Evolutionary conservation across 1,140 invertebrate genomes (phyloP).

Genomic region (Octopus sinensis): DNA sequence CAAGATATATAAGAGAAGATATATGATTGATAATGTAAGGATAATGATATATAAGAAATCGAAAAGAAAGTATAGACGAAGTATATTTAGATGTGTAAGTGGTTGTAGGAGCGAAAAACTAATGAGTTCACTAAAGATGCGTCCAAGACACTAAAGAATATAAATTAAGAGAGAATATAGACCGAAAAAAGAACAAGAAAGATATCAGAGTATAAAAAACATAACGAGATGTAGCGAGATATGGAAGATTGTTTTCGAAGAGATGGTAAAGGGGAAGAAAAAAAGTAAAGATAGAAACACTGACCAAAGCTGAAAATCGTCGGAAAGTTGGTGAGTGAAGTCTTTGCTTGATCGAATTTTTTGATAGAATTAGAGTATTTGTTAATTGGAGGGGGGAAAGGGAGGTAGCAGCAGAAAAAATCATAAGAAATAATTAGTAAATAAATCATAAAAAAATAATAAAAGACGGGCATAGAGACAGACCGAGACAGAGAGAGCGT

Average conservation of each 20-base stretch:
- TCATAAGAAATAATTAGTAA: conserved; percentile 1
- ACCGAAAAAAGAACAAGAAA: background rate
- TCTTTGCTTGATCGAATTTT: no score
- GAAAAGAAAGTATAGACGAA: background rate
- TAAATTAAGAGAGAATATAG: background rate
- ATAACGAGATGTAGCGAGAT: conserved; percentile 2
- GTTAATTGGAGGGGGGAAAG: background rate
- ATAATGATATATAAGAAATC: no score
- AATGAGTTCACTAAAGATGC: background rate
- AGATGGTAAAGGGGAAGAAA: background rate
- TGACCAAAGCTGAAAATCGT: background rate
- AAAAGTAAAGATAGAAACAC: background rate
- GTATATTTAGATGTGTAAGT: background rate
- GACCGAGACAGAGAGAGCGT: conserved; percentile 15
- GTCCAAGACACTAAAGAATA: background rate
- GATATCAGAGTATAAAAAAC: background rate
- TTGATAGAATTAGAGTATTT: no score
- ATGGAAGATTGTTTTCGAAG: background rate
- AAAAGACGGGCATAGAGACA: conserved; percentile 15
- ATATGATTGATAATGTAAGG: background rate
- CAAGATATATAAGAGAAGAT: background rate
- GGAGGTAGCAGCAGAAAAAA: background rate
- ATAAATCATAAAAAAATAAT: background rate
- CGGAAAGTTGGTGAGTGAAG: no score
- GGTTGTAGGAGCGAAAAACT: background rate